These are phyloP conservation scores for Mayetiola destructor DNA, from an alignment of 2,888 invertebrate genomes.

Conservation along the genomic window DNA sequence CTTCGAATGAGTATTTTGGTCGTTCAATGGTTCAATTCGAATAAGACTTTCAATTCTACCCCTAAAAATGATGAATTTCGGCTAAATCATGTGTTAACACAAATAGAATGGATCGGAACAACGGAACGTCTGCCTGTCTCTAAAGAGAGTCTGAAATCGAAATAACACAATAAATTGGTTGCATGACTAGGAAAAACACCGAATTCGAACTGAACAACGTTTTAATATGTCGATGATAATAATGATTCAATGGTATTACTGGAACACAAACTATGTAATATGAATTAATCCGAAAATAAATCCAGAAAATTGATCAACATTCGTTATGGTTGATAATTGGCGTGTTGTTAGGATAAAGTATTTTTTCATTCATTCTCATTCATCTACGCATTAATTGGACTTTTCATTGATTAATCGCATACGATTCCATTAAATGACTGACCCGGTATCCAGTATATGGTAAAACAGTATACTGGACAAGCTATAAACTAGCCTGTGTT, in stretches of 20 bases:
- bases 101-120: constrained; percentile 5
- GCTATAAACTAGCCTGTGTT: no score
- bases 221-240: no score
- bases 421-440: no score
- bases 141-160: background rate
- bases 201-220: no score
- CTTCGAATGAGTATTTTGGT: background rate
- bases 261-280: background rate
- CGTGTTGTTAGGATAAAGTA: background rate
- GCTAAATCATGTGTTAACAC: constrained; percentile 7
- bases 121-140: no score
- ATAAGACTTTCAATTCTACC: background rate
- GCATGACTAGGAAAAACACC: background rate
- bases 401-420: no score
- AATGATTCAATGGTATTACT: no score
- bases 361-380: background rate
- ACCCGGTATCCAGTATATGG: no score
- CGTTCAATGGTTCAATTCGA: background rate
- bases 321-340: constrained; percentile 11
- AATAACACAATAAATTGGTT: no score
- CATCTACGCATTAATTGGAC: no score
- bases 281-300: constrained; percentile 8
- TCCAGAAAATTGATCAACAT: no score
- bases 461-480: no score
- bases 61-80: background rate